Conservation (phyloP, 2,797 vertebrate genomes). For the Spinibarbus caldwelli region DNA sequence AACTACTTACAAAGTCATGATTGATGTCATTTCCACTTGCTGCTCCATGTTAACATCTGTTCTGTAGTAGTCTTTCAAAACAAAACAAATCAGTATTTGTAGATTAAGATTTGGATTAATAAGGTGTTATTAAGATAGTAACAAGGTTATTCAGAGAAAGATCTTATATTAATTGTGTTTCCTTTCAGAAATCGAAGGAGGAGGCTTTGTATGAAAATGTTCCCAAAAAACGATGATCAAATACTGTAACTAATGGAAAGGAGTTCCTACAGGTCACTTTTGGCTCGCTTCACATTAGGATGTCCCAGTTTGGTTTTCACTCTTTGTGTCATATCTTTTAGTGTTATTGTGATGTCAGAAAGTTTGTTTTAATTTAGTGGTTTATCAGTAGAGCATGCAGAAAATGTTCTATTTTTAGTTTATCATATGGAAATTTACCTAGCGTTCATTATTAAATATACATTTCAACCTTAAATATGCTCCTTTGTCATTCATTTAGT, state of each 20-base stretch:
- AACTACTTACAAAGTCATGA: neutral
- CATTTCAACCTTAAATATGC: neutral
- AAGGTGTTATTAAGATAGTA: neutral
- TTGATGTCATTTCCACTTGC: neutral
- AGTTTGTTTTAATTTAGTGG: too few relatives aligned
- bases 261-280: neutral
- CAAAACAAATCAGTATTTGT: neutral
- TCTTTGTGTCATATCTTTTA: neutral
- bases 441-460: neutral
- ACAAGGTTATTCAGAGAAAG: neutral
- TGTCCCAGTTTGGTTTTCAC: neutral
- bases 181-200: neutral
- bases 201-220: neutral
- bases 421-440: too few relatives aligned
- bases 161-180: neutral
- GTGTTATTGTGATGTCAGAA: neutral
- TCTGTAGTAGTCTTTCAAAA: neutral
- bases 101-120: neutral
- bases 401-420: too few relatives aligned
- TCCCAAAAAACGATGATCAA: neutral
- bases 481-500: neutral
- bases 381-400: too few relatives aligned
- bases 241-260: neutral
- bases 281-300: neutral
- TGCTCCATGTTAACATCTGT: neutral